Percentiles rank a stretch among this genome's conserved stretches.
Evolutionary conservation across 2,797 vertebrate species (phyloP).

Genomic region (Eidolon dupreanum): DNA sequence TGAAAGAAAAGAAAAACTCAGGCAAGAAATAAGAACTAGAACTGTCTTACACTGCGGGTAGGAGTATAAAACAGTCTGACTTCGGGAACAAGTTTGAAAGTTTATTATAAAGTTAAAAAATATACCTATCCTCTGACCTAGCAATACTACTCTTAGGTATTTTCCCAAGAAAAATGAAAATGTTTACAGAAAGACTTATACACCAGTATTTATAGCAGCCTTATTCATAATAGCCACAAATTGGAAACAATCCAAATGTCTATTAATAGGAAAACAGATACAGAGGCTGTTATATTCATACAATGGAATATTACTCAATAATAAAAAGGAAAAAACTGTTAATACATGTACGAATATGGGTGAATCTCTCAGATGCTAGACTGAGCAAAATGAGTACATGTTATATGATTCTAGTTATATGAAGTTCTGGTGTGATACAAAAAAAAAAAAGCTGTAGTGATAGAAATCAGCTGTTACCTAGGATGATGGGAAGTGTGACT

Average conservation of each 20-base stretch:
- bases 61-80: neutral
- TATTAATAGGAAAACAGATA: neutral
- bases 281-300: neutral
- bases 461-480: neutral
- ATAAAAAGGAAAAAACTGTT: neutral
- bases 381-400: neutral
- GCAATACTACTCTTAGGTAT: neutral
- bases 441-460: neutral
- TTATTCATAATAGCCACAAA: neutral
- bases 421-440: neutral
- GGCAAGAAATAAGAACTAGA: neutral
- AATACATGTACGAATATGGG: neutral
- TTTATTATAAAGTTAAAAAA: conserved; percentile 4
- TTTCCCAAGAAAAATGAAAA: neutral
- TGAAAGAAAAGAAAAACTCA: neutral
- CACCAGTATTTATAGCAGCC: neutral
- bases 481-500: neutral
- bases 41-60: neutral
- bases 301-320: neutral
- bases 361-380: neutral
- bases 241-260: neutral
- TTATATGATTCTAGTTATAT: neutral
- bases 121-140: neutral
- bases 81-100: neutral
- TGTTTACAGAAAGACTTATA: neutral